Base-by-base conservation (phyloP, 2,797 vertebrate genomes). In the Rhinella marina region DNA sequence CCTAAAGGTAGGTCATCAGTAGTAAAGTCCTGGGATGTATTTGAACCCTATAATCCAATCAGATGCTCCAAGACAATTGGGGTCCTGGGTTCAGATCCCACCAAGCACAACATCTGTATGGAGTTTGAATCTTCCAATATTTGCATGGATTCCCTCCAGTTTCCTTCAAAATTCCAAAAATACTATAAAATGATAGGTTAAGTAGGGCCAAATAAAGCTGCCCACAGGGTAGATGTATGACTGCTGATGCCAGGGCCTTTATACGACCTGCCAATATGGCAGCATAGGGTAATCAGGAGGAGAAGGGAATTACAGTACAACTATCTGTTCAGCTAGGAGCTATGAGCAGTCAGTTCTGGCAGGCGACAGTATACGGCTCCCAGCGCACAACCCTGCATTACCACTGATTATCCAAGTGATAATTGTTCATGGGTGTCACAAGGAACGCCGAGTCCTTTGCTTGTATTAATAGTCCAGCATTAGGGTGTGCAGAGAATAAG, bases 401-500 rank as follows among this genome's bases (percentile, higher is more conserved):
- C 29, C 10, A 56, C 52, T 52, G 50, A 82, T 83, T 79, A 81
- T 68, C 48, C 32, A 76, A 3, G 9, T 59, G 61, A 57, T 86
- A 73, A 89, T 89, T 86, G 66, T n/a, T 41, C 17, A 59, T 68
- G 80, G 85, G 88, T 73, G 88, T 76, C 73, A 52, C 85, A 61
- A 50, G 52, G 80, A 57, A 86, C 84, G 66, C 84, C 7, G 59
- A 82, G 84, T 86, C 52, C 29, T 78, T 21, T 48, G 32, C 79
- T 81, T 83, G 64, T 17, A 75, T 79, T 89, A 86, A 84, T 89
- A 84, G 59, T 84, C 85, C 57, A 32, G 70, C 87, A 86, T 48
- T 87, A 89, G 64, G 87, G 88, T 87, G 78, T 88, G 90, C 61
- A 41, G 12, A 70, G 83, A 32, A 85, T 59, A 90, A 29, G 78